Evolutionary conservation across 2,888 invertebrate genomes (phyloP).

Genomic region (Melipona bicolor): DNA sequence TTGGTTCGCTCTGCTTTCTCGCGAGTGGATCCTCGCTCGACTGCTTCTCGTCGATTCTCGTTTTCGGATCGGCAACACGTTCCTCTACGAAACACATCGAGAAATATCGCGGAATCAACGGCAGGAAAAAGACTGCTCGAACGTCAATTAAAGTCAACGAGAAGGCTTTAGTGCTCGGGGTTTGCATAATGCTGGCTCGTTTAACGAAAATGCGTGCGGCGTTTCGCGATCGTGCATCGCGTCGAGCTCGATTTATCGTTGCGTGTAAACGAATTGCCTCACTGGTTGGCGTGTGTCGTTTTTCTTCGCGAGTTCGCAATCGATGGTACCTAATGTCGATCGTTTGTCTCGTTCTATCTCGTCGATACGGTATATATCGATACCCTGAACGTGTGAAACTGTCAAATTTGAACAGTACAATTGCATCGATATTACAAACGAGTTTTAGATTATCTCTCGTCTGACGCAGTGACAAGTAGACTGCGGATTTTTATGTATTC

Average conservation of each 20-base stretch:
- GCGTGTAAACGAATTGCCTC: slow-evolving; percentile 9
- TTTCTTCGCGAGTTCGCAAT: slow-evolving; percentile 23
- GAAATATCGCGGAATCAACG: background rate
- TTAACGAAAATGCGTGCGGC: slow-evolving; percentile 48
- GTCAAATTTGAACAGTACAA: background rate
- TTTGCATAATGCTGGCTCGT: slow-evolving; percentile 50
- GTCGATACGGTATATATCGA: background rate
- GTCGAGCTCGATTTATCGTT: slow-evolving; percentile 39
- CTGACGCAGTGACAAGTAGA: background rate
- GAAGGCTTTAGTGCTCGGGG: slow-evolving; percentile 9
- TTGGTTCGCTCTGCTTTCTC: slow-evolving; percentile 18
- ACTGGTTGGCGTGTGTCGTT: slow-evolving; percentile 15
- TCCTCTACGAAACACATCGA: background rate
- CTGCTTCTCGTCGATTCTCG: background rate
- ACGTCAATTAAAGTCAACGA: slow-evolving; percentile 29
- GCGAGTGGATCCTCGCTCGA: background rate
- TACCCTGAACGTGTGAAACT: background rate
- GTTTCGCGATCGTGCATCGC: slow-evolving; percentile 29
- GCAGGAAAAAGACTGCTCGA: slow-evolving; percentile 8
- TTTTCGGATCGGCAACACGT: background rate
- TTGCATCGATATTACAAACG: too few relatives aligned
- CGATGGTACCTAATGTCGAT: slow-evolving; percentile 3
- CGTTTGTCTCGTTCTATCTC: background rate
- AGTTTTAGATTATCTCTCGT: background rate
- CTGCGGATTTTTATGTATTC: background rate